phyloP scores from a whole-genome alignment of 2,113 vertebrate species.

The Myiopsitta monachus region DNA sequence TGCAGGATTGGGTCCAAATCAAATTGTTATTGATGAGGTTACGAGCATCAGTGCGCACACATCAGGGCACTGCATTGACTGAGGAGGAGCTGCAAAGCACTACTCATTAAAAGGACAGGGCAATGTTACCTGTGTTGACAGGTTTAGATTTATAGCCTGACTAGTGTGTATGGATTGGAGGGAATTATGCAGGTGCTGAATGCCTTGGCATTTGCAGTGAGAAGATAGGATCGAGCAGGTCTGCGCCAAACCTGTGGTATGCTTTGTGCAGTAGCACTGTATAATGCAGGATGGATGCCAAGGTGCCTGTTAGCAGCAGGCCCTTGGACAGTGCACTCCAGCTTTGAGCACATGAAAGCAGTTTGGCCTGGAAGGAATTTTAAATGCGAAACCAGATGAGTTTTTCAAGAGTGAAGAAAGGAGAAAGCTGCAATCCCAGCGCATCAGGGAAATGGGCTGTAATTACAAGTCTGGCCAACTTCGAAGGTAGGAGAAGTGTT shows the following conservation, averaged over 20 bases:
- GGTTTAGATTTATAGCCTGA: neutral
- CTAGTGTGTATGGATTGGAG: neutral
- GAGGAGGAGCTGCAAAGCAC: neutral
- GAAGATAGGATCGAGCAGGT: neutral
- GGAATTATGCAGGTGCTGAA: neutral
- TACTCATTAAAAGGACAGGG: neutral
- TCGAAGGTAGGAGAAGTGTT: conserved; percentile 31
- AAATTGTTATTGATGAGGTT: neutral
- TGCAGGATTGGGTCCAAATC: neutral
- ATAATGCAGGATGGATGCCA: neutral
- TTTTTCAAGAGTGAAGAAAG: conserved; percentile 19
- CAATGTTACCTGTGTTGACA: neutral
- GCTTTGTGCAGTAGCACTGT: neutral
- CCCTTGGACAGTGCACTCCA: neutral
- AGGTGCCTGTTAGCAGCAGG: neutral
- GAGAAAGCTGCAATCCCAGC: conserved; percentile 11
- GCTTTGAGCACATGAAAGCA: neutral
- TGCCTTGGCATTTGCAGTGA: neutral
- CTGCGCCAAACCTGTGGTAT: neutral
- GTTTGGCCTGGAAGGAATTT: conserved; percentile 28
- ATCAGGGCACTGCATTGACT: neutral
- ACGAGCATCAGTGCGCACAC: neutral
- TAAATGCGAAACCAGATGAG: conserved; percentile 10
- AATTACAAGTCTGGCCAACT: conserved; percentile 43
- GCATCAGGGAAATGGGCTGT: conserved; percentile 18